These are phyloP conservation scores for Guaruba guarouba DNA, from an alignment of 2,113 vertebrate genomes.

Conservation along the genomic window DNA sequence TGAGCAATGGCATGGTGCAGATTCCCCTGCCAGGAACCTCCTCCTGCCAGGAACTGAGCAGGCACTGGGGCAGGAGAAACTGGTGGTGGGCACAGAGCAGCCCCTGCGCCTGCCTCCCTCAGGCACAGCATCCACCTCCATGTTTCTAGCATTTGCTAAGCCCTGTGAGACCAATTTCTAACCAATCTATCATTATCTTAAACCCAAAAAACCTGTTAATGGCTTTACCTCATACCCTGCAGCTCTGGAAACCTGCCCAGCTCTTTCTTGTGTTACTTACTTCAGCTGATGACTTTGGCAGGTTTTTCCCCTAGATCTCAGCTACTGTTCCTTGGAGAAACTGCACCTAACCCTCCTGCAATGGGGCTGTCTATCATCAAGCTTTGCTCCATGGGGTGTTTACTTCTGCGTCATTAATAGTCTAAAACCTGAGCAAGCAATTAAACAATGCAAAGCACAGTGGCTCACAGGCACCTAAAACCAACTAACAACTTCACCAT, in stretches of 20 bases:
- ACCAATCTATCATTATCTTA: slow-evolving; percentile 47
- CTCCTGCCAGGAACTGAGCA: background rate
- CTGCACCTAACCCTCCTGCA: background rate
- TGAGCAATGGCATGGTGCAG: rapidly evolving
- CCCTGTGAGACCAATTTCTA: background rate
- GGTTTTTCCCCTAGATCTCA: background rate
- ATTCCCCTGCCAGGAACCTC: background rate
- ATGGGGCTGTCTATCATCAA: background rate
- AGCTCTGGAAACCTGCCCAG: slow-evolving; percentile 34
- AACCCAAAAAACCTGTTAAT: slow-evolving; percentile 37
- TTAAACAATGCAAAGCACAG: background rate
- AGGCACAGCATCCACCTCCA: rapidly evolving
- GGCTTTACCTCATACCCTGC: slow-evolving; percentile 43
- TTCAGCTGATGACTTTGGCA: slow-evolving; percentile 59
- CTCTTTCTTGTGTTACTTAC: slow-evolving; percentile 57
- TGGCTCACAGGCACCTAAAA: background rate
- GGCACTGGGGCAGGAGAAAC: background rate
- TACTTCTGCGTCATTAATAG: background rate
- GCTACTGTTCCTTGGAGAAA: slow-evolving; percentile 20
- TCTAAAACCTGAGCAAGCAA: background rate
- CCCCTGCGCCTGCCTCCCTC: background rate
- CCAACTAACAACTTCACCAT: background rate
- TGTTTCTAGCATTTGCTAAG: slow-evolving; percentile 16
- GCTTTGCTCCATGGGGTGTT: background rate
- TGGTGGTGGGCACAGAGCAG: background rate